These are phyloP conservation scores for Ommatoiulus sabulosus DNA, from an alignment of 2,888 invertebrate genomes.

Conservation along the genomic window DNA sequence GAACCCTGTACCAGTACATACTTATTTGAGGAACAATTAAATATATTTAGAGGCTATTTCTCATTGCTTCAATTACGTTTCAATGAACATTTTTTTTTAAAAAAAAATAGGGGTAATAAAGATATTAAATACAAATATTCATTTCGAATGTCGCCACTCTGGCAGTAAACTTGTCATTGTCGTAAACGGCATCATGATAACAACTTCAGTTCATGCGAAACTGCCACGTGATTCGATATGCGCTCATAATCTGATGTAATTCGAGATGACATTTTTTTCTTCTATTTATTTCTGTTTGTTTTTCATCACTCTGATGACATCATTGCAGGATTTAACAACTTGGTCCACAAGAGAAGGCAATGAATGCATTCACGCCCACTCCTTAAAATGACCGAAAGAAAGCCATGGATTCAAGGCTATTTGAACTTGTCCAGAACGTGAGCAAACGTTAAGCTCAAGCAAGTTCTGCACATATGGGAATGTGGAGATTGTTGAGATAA, in stretches of 20 bases:
- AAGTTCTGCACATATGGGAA: neutral
- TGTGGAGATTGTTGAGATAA: neutral
- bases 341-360: neutral
- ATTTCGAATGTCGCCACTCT: neutral
- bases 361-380: neutral
- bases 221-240: neutral
- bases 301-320: neutral
- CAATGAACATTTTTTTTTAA: too few relatives aligned
- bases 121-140: neutral
- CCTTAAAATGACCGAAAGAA: neutral
- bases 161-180: neutral
- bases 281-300: neutral
- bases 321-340: neutral
- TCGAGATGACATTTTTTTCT: neutral
- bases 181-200: too few relatives aligned
- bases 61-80: too few relatives aligned
- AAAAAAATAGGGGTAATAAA: too few relatives aligned
- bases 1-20: too few relatives aligned
- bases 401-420: neutral
- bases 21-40: too few relatives aligned
- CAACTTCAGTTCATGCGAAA: neutral
- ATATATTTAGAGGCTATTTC: too few relatives aligned
- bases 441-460: neutral
- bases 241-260: neutral
- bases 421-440: neutral